Evolutionary conservation across 2,113 vertebrate genomes (phyloP), one percentile per base, ranked within the genome.

Genomic region (Paracyprichromis sp.): DNA sequence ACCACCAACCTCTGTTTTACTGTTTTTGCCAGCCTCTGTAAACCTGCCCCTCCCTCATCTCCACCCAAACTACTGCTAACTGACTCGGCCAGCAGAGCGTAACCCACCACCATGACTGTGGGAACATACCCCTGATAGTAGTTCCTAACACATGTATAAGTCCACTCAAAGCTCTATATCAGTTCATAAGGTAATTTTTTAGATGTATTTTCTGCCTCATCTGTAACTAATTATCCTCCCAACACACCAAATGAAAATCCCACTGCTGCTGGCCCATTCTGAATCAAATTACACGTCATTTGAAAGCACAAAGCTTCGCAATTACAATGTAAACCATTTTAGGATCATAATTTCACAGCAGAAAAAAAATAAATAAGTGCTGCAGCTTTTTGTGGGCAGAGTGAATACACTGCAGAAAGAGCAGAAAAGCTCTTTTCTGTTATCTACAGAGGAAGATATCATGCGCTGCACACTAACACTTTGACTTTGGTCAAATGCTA

Each of bases 61-160:
- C 92, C 93, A 94, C 93, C 88, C 89, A 80, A 82, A 76, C 88
- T 83, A 50, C 85, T 24, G 82, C 85, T 45, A 94, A 94, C 90
- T 40, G 93, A 90, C 87, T 71, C 4, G 29, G 81, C 47, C 10
- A 9, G 81, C 24, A 21, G 36, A 16, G n/a, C 54, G 12, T 5
- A 21, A 54, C 24, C 56, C 40, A 63, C 24, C 21, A 78, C 17
- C 11, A 5, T 8, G 8, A 31, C 26, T 24, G 59, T 69, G n/a
- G 45, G 17, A 83, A 50, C n/a, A 14, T 8, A 14, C 56, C 56
- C 7, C 24, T 16, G 9, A 19, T 16, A 50, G 34, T 69, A 45
- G 50, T 3, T 40, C 52, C 81, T 5, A 50, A 13, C 24, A 34
- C 7, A 7, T 9, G 45, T 12, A 13, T 4, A 34, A 45, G 52